Evolutionary conservation across 2,888 invertebrate genomes (phyloP).

Genomic region (Lasioglossum malachurum): DNA sequence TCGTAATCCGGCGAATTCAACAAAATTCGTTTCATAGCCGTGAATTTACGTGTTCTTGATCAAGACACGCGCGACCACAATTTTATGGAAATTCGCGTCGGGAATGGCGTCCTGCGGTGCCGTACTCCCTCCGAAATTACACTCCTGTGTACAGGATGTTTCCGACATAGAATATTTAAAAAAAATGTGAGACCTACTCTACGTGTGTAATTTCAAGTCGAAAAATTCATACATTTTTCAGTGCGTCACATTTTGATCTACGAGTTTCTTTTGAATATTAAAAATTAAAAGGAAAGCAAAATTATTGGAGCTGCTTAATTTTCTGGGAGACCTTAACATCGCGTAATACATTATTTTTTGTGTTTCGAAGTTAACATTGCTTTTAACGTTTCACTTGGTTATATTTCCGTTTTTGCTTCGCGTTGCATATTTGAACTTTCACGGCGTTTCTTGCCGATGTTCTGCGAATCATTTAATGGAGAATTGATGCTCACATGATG

Average conservation of each 20-base stretch:
- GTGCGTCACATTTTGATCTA: background rate
- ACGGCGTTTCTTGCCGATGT: background rate
- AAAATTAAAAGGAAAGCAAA: background rate
- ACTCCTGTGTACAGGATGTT: background rate
- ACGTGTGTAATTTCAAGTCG: background rate
- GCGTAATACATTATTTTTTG: background rate
- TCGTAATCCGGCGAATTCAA: conserved; percentile 21
- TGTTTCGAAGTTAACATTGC: background rate
- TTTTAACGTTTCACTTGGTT: background rate
- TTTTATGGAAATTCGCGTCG: conserved; percentile 38
- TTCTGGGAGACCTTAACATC: background rate
- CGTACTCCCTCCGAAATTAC: conserved; percentile 14
- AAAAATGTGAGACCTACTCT: background rate
- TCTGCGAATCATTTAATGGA: background rate
- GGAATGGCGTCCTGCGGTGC: background rate
- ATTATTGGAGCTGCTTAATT: background rate
- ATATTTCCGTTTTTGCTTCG: background rate
- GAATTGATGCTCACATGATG: too few relatives aligned
- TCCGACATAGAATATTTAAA: background rate
- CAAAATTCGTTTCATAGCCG: conserved; percentile 31
- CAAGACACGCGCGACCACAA: conserved; percentile 36
- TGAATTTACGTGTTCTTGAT: conserved; percentile 45
- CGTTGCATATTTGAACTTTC: background rate
- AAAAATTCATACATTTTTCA: background rate
- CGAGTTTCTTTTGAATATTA: background rate